Percentiles rank a stretch among this genome's conserved stretches.
Conservation (phyloP, 2,113 vertebrate species). For the Anguilla rostrata region DNA sequence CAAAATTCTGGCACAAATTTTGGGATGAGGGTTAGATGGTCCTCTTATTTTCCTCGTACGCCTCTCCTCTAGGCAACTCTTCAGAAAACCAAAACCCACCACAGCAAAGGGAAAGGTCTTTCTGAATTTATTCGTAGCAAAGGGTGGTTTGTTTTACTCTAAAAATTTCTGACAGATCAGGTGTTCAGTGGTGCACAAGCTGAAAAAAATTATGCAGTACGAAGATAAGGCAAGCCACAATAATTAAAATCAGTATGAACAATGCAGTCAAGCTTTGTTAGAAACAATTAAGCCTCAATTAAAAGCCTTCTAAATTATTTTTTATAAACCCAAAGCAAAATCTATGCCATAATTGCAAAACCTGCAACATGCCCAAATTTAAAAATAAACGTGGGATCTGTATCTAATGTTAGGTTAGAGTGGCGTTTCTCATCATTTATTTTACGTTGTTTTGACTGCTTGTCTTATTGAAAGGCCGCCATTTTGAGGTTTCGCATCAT, state of each 20-base stretch:
- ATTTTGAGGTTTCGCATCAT: constrained; percentile 74
- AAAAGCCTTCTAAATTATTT: neutral
- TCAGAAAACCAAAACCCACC: neutral
- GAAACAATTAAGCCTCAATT: neutral
- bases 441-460: constrained; percentile 75
- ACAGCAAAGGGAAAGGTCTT: neutral
- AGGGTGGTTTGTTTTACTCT: neutral
- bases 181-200: neutral
- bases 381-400: constrained; percentile 38
- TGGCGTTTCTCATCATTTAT: constrained; percentile 68
- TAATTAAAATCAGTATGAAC: neutral
- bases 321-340: neutral
- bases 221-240: neutral
- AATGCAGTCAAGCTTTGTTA: neutral
- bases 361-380: neutral
- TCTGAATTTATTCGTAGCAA: neutral
- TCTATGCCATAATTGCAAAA: neutral
- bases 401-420: constrained; percentile 57
- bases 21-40: too few relatives aligned
- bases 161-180: neutral
- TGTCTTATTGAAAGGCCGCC: constrained; percentile 73
- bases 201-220: neutral
- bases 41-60: neutral
- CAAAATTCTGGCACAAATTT: too few relatives aligned
- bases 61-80: neutral